Percentiles rank a stretch among this genome's conserved stretches.
These are phyloP conservation scores for Trachelus troglodyta DNA, from an alignment of 2,888 invertebrate species.

Conservation along the genomic window DNA sequence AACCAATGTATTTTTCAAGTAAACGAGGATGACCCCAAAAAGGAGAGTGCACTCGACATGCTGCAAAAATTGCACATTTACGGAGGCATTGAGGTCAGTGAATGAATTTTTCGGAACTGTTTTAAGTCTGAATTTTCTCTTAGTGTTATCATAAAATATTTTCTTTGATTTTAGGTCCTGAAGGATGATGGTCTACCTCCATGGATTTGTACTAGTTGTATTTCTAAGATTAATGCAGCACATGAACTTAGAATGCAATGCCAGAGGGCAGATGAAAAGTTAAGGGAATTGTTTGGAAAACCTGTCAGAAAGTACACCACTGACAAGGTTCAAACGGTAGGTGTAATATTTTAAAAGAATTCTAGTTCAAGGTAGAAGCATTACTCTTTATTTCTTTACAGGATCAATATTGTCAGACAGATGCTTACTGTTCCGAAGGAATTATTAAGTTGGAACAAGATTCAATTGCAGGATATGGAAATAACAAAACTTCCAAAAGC, in stretches of 20 bases:
- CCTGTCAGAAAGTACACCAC: constrained; percentile 5
- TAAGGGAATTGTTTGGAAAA: constrained; percentile 44
- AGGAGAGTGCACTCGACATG: constrained; percentile 25
- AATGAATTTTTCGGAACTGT: background rate
- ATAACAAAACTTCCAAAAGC: background rate
- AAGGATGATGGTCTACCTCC: constrained; percentile 52
- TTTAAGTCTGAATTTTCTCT: background rate
- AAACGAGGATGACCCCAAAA: constrained; percentile 23
- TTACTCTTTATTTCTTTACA: constrained; percentile 16
- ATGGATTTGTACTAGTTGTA: constrained; percentile 46
- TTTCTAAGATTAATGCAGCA: constrained; percentile 42
- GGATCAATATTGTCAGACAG: constrained; percentile 46
- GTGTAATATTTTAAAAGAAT: background rate
- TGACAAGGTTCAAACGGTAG: background rate
- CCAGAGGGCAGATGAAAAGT: constrained; percentile 43
- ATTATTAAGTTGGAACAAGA: constrained; percentile 8
- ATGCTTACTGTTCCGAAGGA: constrained; percentile 13
- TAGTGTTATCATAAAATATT: background rate
- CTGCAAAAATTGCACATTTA: constrained; percentile 45
- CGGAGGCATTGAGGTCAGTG: constrained; percentile 51
- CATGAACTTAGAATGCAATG: constrained; percentile 52
- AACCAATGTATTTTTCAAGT: constrained; percentile 45
- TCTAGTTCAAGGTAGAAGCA: background rate
- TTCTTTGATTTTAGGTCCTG: constrained; percentile 35
- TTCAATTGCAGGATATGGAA: background rate